Conservation (phyloP, 2,797 vertebrate genomes). For the Falco peregrinus region DNA sequence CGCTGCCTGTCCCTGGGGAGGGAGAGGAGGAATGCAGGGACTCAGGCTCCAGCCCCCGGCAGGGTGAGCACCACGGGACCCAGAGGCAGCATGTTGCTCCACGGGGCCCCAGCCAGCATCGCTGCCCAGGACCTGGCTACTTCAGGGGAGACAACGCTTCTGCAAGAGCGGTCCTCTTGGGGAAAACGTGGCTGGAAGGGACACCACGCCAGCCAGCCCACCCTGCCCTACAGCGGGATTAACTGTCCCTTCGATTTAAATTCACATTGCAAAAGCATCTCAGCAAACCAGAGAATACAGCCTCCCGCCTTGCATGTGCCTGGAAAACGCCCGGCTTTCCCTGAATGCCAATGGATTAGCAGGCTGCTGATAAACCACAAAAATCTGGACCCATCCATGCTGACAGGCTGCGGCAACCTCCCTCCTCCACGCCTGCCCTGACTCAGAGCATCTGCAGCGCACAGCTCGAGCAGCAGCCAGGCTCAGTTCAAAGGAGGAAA, state of each 20-base stretch:
- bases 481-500: background rate
- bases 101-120: background rate
- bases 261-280: background rate
- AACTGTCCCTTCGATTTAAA: background rate
- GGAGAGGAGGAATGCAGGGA: background rate
- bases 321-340: background rate
- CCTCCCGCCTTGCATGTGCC: background rate
- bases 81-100: background rate
- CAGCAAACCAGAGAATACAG: background rate
- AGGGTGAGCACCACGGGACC: background rate
- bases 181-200: background rate
- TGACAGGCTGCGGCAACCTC: background rate
- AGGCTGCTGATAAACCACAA: background rate
- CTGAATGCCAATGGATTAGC: background rate
- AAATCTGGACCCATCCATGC: background rate
- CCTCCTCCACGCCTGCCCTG: slow-evolving; percentile 18
- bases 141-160: background rate
- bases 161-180: background rate
- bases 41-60: background rate
- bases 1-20: accelerated
- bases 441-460: slow-evolving; percentile 16
- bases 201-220: background rate
- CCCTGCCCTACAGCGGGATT: background rate
- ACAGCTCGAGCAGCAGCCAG: background rate
- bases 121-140: background rate